Evolutionary conservation across 2,888 invertebrate genomes (phyloP).

Genomic region (Ormyrus rosae): DNA sequence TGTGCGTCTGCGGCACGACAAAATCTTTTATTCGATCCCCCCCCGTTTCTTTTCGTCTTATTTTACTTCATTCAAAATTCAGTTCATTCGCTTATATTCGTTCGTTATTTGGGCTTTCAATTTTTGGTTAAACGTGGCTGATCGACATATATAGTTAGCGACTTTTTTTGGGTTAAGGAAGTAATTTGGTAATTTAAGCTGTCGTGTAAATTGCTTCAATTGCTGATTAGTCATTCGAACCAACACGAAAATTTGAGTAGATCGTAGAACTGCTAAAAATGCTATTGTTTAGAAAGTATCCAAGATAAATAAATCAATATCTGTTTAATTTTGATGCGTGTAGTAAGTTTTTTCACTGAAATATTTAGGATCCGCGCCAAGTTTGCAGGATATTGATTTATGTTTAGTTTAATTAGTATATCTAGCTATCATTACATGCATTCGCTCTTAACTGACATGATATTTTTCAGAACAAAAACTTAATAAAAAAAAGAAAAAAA

Average conservation of each 20-base stretch:
- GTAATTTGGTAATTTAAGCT: not conserved
- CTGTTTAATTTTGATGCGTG: not conserved
- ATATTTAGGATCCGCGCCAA: too few species aligned
- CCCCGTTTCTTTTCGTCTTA: not conserved
- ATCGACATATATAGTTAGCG: not conserved
- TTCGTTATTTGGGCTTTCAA: not conserved
- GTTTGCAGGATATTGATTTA: slow-evolving; percentile 28
- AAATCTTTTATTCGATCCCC: too few species aligned
- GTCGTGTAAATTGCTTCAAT: not conserved
- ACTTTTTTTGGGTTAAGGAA: not conserved
- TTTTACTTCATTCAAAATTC: not conserved
- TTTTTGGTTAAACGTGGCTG: not conserved
- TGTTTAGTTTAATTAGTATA: not conserved
- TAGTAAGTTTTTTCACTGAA: too few species aligned
- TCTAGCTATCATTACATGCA: slow-evolving; percentile 28
- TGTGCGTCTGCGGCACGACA: slow-evolving; percentile 64
- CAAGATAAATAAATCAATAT: slow-evolving; percentile 31
- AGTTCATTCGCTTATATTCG: not conserved
- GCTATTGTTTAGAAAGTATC: slow-evolving; percentile 8
- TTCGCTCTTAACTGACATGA: slow-evolving; percentile 14
- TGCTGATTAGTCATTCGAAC: not conserved
- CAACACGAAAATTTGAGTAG: slow-evolving; percentile 58
- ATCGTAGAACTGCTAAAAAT: slow-evolving; percentile 37
- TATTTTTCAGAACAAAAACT: not conserved
- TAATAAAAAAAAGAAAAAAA: not conserved